phyloP scores from a whole-genome alignment of 2,113 vertebrate genomes.

The Osmerus eperlanus region DNA sequence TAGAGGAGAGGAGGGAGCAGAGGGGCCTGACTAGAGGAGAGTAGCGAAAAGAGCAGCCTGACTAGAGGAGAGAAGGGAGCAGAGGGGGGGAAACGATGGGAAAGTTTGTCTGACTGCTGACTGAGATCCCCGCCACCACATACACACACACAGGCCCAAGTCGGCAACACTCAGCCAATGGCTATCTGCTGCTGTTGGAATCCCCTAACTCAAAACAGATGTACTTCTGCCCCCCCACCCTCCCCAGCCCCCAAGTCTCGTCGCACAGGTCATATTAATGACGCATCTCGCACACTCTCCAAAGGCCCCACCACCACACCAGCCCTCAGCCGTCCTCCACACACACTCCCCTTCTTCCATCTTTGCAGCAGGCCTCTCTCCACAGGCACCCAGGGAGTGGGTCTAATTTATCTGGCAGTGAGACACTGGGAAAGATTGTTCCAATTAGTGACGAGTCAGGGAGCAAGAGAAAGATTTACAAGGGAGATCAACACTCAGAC shows the following conservation, averaged over 20 bases:
- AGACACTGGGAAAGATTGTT: slow-evolving; percentile 18
- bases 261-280: slow-evolving; percentile 54
- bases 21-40: slow-evolving; percentile 3
- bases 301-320: not conserved
- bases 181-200: slow-evolving; percentile 57
- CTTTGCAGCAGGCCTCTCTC: slow-evolving; percentile 7
- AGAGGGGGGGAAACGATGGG: not conserved
- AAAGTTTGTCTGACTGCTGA: slow-evolving; percentile 39
- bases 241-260: slow-evolving; percentile 5
- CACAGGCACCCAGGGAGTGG: slow-evolving; percentile 16
- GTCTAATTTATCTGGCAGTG: slow-evolving; percentile 23
- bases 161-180: slow-evolving; percentile 23
- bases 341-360: slow-evolving; percentile 20
- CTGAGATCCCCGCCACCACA: slow-evolving; percentile 7
- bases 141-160: slow-evolving; percentile 3
- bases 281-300: slow-evolving; percentile 43
- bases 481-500: slow-evolving; percentile 24
- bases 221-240: slow-evolving; percentile 24
- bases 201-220: slow-evolving; percentile 69
- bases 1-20: no score
- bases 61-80: slow-evolving; percentile 5
- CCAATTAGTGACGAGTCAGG: slow-evolving; percentile 14
- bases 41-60: not conserved
- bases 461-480: slow-evolving; percentile 27
- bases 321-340: slow-evolving; percentile 2